A percentile compares a stretch with the other conserved stretches of the same genome.
Evolutionary conservation across 2,113 vertebrate genomes (phyloP).

Genomic region (Rattus rattus): DNA sequence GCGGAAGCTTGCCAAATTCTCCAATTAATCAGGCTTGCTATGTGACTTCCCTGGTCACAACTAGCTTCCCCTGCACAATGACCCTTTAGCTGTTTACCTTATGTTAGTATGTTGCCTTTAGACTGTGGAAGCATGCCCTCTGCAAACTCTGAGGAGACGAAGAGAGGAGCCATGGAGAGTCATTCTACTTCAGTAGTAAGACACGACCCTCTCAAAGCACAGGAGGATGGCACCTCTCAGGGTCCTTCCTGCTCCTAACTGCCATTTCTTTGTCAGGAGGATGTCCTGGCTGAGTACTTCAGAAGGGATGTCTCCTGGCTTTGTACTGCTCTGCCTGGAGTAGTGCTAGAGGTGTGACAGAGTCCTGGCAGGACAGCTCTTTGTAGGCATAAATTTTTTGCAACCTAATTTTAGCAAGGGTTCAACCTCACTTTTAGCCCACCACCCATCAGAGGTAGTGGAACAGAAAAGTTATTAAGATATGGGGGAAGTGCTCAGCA

Average conservation of each 20-base stretch:
- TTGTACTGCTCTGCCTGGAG: background rate
- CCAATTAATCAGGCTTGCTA: rapidly evolving
- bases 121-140: background rate
- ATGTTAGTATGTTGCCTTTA: background rate
- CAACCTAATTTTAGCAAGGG: no score
- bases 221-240: background rate
- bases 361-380: rapidly evolving
- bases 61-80: background rate
- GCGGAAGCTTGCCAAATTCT: slow-evolving; percentile 84
- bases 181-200: background rate
- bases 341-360: background rate
- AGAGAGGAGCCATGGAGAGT: background rate
- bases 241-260: background rate
- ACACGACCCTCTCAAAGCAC: background rate
- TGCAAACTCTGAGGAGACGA: background rate
- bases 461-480: no score
- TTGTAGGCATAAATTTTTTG: no score
- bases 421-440: no score
- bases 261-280: background rate
- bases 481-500: no score
- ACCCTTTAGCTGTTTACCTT: background rate
- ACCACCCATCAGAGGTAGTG: no score
- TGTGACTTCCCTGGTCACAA: background rate
- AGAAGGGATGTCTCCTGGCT: background rate
- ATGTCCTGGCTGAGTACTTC: background rate